Base-by-base conservation (phyloP, 2,888 invertebrate genomes). In the Agonopterix alstromeriana region DNA sequence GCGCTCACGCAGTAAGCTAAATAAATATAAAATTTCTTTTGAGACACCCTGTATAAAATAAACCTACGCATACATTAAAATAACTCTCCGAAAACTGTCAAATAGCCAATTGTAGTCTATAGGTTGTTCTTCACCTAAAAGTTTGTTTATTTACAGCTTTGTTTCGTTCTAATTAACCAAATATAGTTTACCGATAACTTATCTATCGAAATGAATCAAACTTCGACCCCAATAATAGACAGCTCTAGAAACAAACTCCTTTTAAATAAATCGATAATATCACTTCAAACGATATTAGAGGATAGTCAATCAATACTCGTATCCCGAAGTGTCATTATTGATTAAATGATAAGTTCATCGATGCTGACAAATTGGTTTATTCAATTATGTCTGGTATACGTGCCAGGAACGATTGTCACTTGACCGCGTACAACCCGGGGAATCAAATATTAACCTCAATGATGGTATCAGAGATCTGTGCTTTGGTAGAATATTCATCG, bases 401-500 rank as follows among this genome's bases (percentile, higher is more conserved):
- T 61, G 61, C 60, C 60, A 54, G 63, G 55, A 63, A 67, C 69
- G 70, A 76, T 74, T 80, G 82, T 80, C 79, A 76, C 73, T 83
- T 82, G 86, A 84, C 82, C 80, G 74, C 63, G 55, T 57, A 60
- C 59, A 61, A 67, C 60, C 69, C 67, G 62, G 58, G 57, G 60
- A 69, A 77, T 76, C 73, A 69, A 67, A 71, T 62, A 65, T 73
- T 77, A 67, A 79, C 77, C 77, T 70, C 72, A 73, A 76, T 77
- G 70, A 70, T 69, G 57, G 60, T 71, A 74, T 73, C 67, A 60
- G 61, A 57, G 66, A 73, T 63, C 60, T 56, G 52, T 53, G 57
- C 54, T 53, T 51, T 47, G 52, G 57, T 17, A 17, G 17, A 17
- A 17, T 17, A 17, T 17, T 17, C 17, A 17, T 17, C 3, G 17